These are phyloP conservation scores for Cerastis leucographa DNA, from an alignment of 2,888 invertebrate genomes.

Conservation along the genomic window DNA sequence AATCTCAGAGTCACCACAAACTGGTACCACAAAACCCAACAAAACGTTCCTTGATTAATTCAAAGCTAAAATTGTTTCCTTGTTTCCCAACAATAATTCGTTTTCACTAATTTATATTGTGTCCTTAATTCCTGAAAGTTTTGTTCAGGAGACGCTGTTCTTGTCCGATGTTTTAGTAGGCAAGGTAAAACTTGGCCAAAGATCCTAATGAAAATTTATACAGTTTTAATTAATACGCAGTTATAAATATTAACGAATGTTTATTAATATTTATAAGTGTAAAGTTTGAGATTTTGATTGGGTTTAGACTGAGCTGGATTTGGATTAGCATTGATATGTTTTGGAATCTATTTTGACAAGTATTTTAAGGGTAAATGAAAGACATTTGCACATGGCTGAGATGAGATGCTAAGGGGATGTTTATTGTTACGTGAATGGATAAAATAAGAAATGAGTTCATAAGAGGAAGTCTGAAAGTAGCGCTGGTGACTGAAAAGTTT, in stretches of 20 bases:
- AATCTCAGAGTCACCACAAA: conserved; percentile 26
- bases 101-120: conserved; percentile 82
- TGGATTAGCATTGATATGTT: conserved; percentile 27
- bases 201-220: conserved; percentile 75
- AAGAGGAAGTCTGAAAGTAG: no score
- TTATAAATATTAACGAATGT: conserved; percentile 63
- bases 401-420: no score
- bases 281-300: conserved; percentile 51
- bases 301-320: conserved; percentile 32
- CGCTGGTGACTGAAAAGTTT: no score
- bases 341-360: not conserved
- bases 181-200: conserved; percentile 62
- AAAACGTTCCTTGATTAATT: conserved; percentile 60
- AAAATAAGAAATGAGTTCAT: no score
- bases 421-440: no score
- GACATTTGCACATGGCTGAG: no score
- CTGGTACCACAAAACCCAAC: conserved; percentile 10
- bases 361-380: no score
- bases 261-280: conserved; percentile 59
- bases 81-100: conserved; percentile 81
- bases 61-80: conserved; percentile 78
- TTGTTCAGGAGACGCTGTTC: conserved; percentile 73
- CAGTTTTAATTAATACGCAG: conserved; percentile 71
- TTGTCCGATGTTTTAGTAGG: conserved; percentile 76
- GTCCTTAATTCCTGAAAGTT: conserved; percentile 79